phyloP scores from a whole-genome alignment of 2,797 vertebrate genomes.

The Zalophus californianus region DNA sequence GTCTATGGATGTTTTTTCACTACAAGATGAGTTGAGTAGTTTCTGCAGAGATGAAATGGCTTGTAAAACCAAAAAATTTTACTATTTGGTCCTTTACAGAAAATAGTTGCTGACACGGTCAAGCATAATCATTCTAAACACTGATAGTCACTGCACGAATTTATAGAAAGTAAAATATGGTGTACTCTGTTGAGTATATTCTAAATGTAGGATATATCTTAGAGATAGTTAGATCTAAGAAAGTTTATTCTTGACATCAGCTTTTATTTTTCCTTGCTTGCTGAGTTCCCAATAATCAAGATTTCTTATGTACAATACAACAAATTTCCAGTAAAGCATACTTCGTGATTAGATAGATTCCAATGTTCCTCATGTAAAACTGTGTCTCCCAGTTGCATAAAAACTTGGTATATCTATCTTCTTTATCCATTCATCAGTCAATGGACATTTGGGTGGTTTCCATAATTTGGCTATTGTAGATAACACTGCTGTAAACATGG shows the following conservation, averaged over 20 bases:
- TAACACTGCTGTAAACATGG: not conserved
- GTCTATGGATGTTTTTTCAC: not conserved
- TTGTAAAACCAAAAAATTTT: not conserved
- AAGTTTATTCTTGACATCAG: not conserved
- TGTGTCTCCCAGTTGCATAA: not conserved
- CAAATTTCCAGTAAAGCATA: not conserved
- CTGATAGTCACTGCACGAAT: not conserved
- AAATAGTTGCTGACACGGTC: not conserved
- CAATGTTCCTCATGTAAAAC: not conserved
- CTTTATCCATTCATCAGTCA: not conserved
- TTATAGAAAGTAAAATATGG: not conserved
- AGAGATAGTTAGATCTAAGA: not conserved
- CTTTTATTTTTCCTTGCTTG: not conserved
- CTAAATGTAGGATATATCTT: not conserved
- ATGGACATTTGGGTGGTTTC: not conserved
- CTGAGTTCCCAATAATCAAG: not conserved
- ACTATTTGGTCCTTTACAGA: not conserved
- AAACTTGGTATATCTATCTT: not conserved
- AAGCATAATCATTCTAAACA: not conserved
- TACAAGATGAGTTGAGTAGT: not conserved
- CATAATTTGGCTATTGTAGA: not conserved
- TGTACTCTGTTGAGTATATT: not conserved
- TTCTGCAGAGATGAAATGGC: not conserved
- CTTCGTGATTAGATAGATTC: not conserved
- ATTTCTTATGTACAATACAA: not conserved